Percentiles rank a stretch among this genome's conserved stretches.
phyloP scores from a whole-genome alignment of 2,888 invertebrate species.

The Himalopsyche kuldschensis region DNA sequence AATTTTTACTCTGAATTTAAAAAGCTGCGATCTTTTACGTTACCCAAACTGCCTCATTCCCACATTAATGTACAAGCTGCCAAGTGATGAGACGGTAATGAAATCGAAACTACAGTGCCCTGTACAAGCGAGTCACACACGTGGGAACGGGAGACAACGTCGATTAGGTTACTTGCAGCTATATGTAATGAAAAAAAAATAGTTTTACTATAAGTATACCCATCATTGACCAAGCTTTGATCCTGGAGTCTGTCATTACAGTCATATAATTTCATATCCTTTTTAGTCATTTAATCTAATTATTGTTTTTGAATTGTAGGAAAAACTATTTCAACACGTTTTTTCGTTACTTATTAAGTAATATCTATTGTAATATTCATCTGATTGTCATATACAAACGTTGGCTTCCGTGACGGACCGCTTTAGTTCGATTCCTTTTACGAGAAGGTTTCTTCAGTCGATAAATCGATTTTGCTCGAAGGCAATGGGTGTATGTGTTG shows the following conservation, averaged over 20 bases:
- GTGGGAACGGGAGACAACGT: neutral
- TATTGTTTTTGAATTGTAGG: too few species aligned
- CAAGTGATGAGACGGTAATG: neutral
- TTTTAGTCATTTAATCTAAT: too few species aligned
- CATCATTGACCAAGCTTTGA: neutral
- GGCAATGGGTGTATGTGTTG: too few species aligned
- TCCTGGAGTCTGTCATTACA: neutral
- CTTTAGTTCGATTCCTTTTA: too few species aligned
- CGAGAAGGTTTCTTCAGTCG: too few species aligned
- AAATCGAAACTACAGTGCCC: neutral
- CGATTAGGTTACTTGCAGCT: neutral
- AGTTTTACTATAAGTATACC: neutral
- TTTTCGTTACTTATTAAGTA: too few species aligned
- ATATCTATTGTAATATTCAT: too few species aligned
- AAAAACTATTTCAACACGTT: too few species aligned
- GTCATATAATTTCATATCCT: neutral
- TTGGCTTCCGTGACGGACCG: too few species aligned
- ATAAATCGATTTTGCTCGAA: too few species aligned
- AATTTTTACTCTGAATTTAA: neutral
- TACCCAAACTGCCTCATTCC: neutral
- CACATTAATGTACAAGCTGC: neutral
- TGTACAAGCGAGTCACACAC: neutral
- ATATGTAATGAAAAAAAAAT: neutral
- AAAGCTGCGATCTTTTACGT: neutral
- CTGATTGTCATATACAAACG: too few species aligned